Evolutionary conservation across 1,140 invertebrate genomes (phyloP).

Genomic region (Homarus americanus): DNA sequence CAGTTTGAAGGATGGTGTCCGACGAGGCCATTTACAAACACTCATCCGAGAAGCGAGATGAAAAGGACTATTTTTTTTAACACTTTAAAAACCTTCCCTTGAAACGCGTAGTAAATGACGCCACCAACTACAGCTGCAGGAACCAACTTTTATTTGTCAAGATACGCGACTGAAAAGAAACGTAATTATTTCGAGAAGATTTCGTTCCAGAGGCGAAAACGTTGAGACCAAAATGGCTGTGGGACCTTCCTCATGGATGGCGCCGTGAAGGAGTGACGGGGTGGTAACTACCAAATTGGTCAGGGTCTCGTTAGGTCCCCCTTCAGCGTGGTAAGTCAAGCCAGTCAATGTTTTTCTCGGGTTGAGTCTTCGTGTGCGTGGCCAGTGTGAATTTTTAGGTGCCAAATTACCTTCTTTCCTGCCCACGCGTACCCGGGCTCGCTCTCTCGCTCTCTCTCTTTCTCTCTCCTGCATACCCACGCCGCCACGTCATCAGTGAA

Average conservation of each 20-base stretch:
- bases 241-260: no score
- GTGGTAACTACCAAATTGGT: neutral
- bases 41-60: neutral
- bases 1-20: neutral
- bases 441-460: neutral
- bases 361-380: neutral
- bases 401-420: neutral
- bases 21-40: neutral
- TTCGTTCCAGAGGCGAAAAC: neutral
- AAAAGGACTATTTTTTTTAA: neutral
- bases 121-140: neutral
- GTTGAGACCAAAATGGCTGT: neutral
- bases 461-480: no score
- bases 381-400: neutral
- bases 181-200: neutral
- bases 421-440: neutral
- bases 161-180: neutral
- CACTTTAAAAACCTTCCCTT: neutral
- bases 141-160: neutral
- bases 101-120: neutral
- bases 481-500: no score
- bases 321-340: neutral
- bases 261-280: no score
- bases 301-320: neutral
- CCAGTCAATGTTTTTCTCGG: neutral